Conservation (phyloP, 2,797 vertebrate species). For the Sebastes nivosus region DNA sequence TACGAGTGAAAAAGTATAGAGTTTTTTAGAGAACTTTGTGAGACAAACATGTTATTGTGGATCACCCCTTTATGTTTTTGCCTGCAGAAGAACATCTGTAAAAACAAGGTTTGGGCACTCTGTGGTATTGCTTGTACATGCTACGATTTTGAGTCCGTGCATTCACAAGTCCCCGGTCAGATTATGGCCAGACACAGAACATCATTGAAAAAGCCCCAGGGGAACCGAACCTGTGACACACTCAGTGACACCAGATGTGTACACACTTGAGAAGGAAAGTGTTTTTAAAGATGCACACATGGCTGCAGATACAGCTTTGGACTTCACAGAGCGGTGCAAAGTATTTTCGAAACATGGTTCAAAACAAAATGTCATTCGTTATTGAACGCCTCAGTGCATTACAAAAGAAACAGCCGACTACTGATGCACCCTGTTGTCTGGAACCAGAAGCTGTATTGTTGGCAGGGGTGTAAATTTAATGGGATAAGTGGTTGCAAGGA, state of each 20-base stretch:
- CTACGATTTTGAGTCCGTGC: not conserved
- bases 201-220: conserved; percentile 6
- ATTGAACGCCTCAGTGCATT: not conserved
- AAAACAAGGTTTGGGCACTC: not conserved
- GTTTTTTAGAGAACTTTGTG: no score
- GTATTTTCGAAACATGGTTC: conserved; percentile 7
- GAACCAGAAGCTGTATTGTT: not conserved
- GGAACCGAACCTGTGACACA: conserved; percentile 12
- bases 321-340: conserved; percentile 4
- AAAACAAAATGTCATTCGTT: conserved; percentile 21
- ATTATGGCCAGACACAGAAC: conserved; percentile 25
- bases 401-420: not conserved
- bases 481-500: not conserved
- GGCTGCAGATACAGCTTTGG: not conserved
- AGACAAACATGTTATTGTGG: not conserved
- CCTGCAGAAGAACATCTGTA: not conserved
- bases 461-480: not conserved
- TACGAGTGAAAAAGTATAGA: no score
- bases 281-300: conserved; percentile 3
- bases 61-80: not conserved
- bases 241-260: conserved; percentile 28
- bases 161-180: conserved; percentile 9
- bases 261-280: conserved; percentile 24
- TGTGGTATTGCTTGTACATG: not conserved
- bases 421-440: not conserved